Conservation (phyloP, 2,113 vertebrate species). For the Triplophysa tibetana region DNA sequence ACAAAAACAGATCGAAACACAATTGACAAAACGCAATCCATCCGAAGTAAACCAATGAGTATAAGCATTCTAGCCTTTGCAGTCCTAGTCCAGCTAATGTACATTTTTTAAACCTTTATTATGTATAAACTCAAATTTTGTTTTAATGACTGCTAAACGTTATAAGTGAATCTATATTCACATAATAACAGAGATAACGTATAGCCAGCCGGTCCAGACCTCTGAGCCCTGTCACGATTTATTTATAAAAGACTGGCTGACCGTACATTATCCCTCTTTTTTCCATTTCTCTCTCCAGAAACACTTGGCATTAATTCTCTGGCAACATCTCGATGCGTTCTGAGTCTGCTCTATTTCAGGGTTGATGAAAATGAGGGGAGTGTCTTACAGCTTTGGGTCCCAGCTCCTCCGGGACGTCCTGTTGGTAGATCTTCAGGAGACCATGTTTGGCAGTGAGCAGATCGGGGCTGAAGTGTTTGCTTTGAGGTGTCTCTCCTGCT, state of each 20-base stretch:
- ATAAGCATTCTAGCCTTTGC: no score
- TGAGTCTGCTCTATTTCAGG: background rate
- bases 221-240: no score
- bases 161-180: no score
- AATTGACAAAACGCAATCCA: background rate
- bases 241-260: no score
- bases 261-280: background rate
- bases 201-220: no score
- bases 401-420: conserved; percentile 74
- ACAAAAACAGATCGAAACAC: conserved; percentile 10
- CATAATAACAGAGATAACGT: no score
- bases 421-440: conserved; percentile 87
- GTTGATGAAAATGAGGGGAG: background rate
- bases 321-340: background rate
- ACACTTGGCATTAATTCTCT: background rate
- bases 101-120: no score
- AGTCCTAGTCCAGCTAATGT: no score
- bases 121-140: no score
- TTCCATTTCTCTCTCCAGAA: background rate
- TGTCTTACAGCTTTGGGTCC: conserved; percentile 83
- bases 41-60: background rate
- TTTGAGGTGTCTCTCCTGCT: conserved; percentile 51
- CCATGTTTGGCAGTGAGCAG: conserved; percentile 87
- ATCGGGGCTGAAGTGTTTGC: conserved; percentile 67
- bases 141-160: no score